A percentile compares a stretch with the other conserved stretches of the same genome.
phyloP scores from a whole-genome alignment of 1,140 invertebrate species.

The Drosophila willistoni region DNA sequence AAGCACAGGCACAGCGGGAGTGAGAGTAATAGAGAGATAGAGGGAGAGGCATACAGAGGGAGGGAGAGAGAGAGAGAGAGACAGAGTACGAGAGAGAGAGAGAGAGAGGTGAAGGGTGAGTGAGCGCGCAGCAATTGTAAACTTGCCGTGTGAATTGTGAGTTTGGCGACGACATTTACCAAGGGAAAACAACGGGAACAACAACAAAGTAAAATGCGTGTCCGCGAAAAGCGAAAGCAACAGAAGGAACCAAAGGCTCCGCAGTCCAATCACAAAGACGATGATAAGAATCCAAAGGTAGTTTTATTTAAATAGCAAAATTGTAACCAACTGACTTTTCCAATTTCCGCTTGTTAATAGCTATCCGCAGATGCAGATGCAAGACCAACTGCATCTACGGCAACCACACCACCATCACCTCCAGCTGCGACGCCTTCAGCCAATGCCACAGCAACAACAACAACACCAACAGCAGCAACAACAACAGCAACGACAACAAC shows the following conservation, averaged over 20 bases:
- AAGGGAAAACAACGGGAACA: conserved; percentile 6
- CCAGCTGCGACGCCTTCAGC: neutral
- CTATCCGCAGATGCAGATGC: conserved; percentile 26
- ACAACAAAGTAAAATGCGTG: conserved; percentile 52
- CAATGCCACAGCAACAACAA: neutral
- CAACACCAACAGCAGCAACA: neutral
- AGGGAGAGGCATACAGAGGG: conserved; percentile 16
- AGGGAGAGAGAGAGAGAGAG: conserved; percentile 3
- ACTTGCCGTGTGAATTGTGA: conserved; percentile 48
- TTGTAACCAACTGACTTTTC: no score
- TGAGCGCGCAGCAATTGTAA: conserved; percentile 48
- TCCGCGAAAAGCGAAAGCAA: conserved; percentile 68
- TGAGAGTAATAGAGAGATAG: conserved; percentile 34
- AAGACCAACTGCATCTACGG: conserved; percentile 29
- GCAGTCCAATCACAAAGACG: conserved; percentile 38
- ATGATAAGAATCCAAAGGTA: conserved; percentile 48
- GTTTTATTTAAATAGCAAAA: neutral
- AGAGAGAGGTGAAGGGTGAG: conserved; percentile 47
- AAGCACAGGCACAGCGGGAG: conserved; percentile 11
- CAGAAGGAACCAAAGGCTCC: conserved; percentile 50
- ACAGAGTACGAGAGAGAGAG: no score
- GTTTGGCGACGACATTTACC: conserved; percentile 12
- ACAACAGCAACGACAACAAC: neutral
- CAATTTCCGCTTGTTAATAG: neutral
- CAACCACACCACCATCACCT: conserved; percentile 26